Percentiles rank a stretch among this genome's conserved stretches.
Conservation (phyloP, 2,113 vertebrate species). For the Aramus guarauna region DNA sequence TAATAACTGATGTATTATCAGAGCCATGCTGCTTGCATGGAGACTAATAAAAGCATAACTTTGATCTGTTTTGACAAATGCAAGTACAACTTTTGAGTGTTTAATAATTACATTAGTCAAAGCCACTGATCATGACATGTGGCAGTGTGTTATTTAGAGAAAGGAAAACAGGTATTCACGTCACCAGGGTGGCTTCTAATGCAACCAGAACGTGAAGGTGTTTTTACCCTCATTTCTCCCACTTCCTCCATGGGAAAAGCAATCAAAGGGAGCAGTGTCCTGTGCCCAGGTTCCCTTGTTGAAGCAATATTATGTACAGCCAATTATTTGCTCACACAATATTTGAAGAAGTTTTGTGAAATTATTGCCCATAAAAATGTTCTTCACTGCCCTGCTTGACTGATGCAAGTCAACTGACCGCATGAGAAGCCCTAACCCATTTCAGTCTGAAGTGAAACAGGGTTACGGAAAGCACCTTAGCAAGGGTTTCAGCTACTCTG, state of each 20-base stretch:
- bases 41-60: slow-evolving; percentile 43
- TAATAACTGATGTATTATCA: neutral
- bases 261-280: neutral
- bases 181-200: neutral
- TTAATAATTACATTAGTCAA: slow-evolving; percentile 55
- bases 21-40: neutral
- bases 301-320: neutral
- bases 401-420: neutral
- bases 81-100: slow-evolving; percentile 37
- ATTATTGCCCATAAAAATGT: neutral
- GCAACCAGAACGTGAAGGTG: neutral
- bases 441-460: neutral
- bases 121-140: neutral
- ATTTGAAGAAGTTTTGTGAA: neutral
- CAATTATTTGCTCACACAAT: neutral
- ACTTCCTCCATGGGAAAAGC: neutral
- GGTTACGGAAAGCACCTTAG: neutral
- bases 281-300: neutral
- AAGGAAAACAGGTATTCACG: neutral
- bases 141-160: neutral
- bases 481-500: neutral
- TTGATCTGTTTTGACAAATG: slow-evolving; percentile 56
- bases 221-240: neutral
- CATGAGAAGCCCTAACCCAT: neutral
- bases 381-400: neutral